Evolutionary conservation across 2,797 vertebrate genomes (phyloP), one percentile per base, ranked within the genome.

Genomic region (Microchirus variegatus): DNA sequence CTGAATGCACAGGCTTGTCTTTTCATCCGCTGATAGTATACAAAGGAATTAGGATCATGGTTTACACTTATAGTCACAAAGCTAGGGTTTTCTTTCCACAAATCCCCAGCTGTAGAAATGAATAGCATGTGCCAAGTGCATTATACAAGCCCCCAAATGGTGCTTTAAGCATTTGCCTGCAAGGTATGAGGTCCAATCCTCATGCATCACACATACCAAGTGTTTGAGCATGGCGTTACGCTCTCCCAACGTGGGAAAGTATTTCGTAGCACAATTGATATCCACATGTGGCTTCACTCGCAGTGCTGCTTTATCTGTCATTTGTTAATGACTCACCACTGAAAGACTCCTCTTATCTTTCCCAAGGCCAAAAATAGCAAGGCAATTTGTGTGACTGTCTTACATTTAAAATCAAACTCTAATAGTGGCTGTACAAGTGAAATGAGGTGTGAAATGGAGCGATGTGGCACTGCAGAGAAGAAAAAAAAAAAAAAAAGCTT

Each of bases 261-360:
- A 85, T 91, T 89, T 80, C 71, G 80, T 71, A 86, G 81, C 77
- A 31, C 73, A 16, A 66, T 66, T 67, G 76, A 75, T 86, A 80
- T 80, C 73, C 75, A 89, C 92, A 94, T 93, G 89, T 93, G 92
- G 91, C 86, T 91, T 87, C 88, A 84, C 90, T 93, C 91, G 86
- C 35, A 57, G 73, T 13, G 38, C 85, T 63, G 81, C 75, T 81
- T 90, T 91, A 89, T 86, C 87, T 90, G 88, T 90, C 88, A 87
- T 88, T 91, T 80, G 81, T 83, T 91, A 91, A 91, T 90, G 82
- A 72, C 77, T 63, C 68, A 63, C 76, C 72, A 79, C 85, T 77
- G 75, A 88, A 81, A 77, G 67, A 38, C 76, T 67, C 70, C 65
- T 86, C 89, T 91, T 91, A 89, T 93, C 88, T 86, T 73, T 79